Conservation (phyloP, 2,113 vertebrate species). For the Melanerpes aurifrons region DNA sequence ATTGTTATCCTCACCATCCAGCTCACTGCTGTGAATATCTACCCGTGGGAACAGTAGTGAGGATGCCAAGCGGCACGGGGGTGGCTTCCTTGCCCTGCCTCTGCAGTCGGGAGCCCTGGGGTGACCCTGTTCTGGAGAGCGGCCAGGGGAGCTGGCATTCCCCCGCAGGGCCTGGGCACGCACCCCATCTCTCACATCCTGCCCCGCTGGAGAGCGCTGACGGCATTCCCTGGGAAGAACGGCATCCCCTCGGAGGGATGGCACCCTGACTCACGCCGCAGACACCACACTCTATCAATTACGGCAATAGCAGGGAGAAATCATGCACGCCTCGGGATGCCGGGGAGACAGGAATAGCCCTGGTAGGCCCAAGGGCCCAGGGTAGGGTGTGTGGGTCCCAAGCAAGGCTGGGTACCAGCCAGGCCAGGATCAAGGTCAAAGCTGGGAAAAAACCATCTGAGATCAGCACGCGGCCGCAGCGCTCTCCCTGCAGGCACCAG, state of each 20-base stretch:
- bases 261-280: not conserved
- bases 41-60: not conserved
- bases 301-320: not conserved
- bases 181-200: conserved; percentile 58
- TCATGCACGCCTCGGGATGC: rapidly evolving
- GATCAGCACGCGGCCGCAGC: not conserved
- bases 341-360: not conserved
- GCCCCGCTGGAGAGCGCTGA: not conserved
- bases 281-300: not conserved
- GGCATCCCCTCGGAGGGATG: conserved; percentile 32
- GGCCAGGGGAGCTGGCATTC: not conserved
- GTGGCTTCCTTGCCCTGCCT: not conserved
- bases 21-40: not conserved
- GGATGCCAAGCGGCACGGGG: not conserved
- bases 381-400: not conserved
- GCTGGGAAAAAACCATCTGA: not conserved
- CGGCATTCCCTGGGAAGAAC: conserved; percentile 21
- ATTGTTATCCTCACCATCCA: not conserved
- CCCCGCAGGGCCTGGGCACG: not conserved
- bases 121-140: not conserved
- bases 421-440: not conserved
- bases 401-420: not conserved
- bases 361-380: not conserved
- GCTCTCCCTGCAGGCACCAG: rapidly evolving
- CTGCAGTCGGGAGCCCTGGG: rapidly evolving